Conservation (phyloP, 2,797 vertebrate species). For the Chaenodraco wilsoni region DNA sequence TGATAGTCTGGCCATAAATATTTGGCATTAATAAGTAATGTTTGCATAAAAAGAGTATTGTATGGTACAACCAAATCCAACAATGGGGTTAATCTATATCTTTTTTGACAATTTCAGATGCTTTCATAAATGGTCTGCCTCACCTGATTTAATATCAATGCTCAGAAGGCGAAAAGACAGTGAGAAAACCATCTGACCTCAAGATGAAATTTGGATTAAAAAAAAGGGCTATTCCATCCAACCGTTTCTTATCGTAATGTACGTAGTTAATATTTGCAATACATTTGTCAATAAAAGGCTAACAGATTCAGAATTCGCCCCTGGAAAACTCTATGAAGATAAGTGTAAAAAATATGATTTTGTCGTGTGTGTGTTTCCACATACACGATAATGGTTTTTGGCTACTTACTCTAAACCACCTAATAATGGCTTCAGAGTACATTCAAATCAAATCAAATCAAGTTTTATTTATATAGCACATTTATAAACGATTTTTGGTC, state of each 20-base stretch:
- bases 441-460: background rate
- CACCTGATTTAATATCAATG: background rate
- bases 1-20: constrained; percentile 19
- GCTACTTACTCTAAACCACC: background rate
- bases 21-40: constrained; percentile 20
- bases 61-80: constrained; percentile 3
- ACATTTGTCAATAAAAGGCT: no score
- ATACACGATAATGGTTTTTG: background rate
- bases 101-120: background rate
- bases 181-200: background rate
- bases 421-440: background rate
- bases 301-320: no score
- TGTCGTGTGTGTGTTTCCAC: background rate
- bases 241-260: no score
- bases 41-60: constrained; percentile 9
- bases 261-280: no score
- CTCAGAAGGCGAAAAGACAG: background rate
- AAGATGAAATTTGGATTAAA: no score
- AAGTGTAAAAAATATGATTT: background rate
- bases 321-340: no score
- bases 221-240: no score
- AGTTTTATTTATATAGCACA: no score
- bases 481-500: no score
- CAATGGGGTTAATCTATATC: background rate
- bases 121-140: background rate